Conservation (phyloP, 2,113 vertebrate genomes). For the Nannospalax galili region DNA sequence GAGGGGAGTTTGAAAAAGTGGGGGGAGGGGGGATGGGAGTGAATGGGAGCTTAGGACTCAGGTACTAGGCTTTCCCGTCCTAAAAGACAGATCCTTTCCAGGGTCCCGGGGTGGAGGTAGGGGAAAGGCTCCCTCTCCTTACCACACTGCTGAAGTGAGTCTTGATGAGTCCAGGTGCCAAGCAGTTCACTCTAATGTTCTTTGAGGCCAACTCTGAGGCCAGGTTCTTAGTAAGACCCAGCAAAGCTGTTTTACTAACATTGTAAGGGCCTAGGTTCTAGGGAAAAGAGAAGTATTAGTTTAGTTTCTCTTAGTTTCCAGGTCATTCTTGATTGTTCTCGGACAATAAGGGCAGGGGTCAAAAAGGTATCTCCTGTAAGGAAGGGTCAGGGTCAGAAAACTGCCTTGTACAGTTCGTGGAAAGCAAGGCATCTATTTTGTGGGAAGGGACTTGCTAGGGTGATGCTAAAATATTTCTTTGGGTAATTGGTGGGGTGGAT, state of each 20-base stretch:
- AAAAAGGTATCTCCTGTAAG: not conserved
- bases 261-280: conserved; percentile 91
- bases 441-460: not conserved
- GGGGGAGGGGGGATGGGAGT: not conserved
- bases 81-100: not conserved
- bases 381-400: not conserved
- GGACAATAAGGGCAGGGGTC: not conserved
- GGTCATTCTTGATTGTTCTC: conserved; percentile 39
- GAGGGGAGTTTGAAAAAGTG: not conserved
- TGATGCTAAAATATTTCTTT: conserved; percentile 18
- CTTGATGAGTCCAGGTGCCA: conserved; percentile 93
- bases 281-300: not conserved
- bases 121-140: conserved; percentile 66
- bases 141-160: conserved; percentile 91
- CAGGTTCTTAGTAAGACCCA: conserved; percentile 90
- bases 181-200: conserved; percentile 92
- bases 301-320: conserved; percentile 15
- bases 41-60: not conserved
- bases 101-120: not conserved
- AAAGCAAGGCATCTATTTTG: not conserved
- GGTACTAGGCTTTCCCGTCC: not conserved
- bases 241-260: conserved; percentile 93
- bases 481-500: not conserved
- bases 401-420: not conserved
- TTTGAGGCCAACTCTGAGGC: conserved; percentile 87